Evolutionary conservation across 2,113 vertebrate species (phyloP).

Genomic region (Cichladusa arquata): DNA sequence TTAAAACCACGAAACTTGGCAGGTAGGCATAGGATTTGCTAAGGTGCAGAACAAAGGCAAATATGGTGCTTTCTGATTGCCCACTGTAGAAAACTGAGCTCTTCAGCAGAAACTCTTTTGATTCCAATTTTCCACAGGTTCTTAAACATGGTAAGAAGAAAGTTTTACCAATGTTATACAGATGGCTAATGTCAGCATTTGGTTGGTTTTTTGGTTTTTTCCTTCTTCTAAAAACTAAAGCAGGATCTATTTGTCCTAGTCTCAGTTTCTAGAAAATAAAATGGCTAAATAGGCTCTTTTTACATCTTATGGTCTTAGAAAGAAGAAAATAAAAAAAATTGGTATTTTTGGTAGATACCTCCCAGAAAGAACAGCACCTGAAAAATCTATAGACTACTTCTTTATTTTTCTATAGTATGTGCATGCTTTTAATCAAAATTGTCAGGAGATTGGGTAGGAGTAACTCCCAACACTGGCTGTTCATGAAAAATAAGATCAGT

Average conservation of each 20-base stretch:
- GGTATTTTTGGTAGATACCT: background rate
- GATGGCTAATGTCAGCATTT: background rate
- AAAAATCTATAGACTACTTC: background rate
- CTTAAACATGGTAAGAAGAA: background rate
- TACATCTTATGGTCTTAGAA: background rate
- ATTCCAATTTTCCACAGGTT: background rate
- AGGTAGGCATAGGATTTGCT: background rate
- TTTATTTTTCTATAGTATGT: background rate
- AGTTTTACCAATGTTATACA: background rate
- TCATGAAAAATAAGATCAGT: background rate
- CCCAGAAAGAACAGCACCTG: background rate
- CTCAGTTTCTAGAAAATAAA: background rate
- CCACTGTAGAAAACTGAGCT: background rate
- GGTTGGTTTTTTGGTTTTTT: background rate
- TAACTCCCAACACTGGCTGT: background rate
- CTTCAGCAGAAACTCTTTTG: background rate
- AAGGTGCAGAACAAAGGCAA: slow-evolving; percentile 17
- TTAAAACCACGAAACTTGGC: slow-evolving; percentile 12
- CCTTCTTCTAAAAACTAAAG: background rate
- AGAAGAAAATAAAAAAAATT: fast-evolving
- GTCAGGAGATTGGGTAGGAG: background rate
- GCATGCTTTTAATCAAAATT: background rate
- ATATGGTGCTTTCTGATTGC: background rate
- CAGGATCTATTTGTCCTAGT: background rate
- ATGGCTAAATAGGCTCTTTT: background rate